These are phyloP conservation scores for Chrysomallon squamiferum DNA, from an alignment of 1,140 invertebrate genomes.

Conservation along the genomic window DNA sequence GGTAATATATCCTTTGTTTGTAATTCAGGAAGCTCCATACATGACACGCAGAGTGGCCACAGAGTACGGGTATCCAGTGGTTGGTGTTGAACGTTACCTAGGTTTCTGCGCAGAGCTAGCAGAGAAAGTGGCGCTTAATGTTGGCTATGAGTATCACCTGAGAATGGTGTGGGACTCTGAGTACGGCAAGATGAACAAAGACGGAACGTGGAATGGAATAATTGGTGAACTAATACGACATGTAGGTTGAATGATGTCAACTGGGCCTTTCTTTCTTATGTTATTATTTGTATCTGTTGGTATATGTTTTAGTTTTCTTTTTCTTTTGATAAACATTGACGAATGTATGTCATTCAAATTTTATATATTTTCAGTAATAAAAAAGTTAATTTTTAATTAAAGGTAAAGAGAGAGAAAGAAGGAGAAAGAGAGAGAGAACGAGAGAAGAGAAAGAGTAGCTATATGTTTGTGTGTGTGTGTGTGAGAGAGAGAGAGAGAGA, in stretches of 20 bases:
- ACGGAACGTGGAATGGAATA: conserved; percentile 96
- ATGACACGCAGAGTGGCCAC: conserved; percentile 4
- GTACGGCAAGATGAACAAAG: conserved; percentile 77
- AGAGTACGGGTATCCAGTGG: conserved; percentile 18
- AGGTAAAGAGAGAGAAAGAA: too few species aligned
- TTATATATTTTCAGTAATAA: too few species aligned
- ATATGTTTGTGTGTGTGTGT: not conserved
- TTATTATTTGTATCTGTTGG: not conserved
- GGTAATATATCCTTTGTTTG: too few species aligned
- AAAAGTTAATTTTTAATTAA: too few species aligned
- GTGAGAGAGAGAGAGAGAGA: not conserved
- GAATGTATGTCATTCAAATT: not conserved
- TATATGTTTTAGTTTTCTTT: not conserved
- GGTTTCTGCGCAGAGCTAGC: conserved; percentile 51
- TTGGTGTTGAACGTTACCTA: conserved; percentile 72
- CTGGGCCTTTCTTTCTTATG: not conserved
- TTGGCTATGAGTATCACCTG: conserved; percentile 85
- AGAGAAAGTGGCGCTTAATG: conserved; percentile 30
- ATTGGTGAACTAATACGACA: conserved; percentile 92
- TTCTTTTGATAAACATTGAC: not conserved
- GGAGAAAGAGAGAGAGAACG: too few species aligned
- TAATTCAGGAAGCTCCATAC: conserved; percentile 36
- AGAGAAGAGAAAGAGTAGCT: not conserved
- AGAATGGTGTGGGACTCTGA: conserved; percentile 86
- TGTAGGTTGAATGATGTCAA: conserved; percentile 77